phyloP scores from a whole-genome alignment of 2,113 vertebrate genomes.

The Microcebus tavaratra region DNA sequence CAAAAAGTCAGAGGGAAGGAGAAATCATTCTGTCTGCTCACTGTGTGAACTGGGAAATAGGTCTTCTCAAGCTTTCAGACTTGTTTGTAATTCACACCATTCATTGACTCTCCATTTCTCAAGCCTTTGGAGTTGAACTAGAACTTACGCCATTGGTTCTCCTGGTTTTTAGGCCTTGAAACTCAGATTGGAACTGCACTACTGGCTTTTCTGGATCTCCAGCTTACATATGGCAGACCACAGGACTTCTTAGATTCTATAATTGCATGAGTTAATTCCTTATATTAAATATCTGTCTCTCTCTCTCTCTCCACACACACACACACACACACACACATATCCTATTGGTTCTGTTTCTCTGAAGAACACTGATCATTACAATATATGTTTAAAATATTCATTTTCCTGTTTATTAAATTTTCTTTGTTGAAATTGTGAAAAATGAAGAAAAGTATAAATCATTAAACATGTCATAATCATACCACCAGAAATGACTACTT shows the following conservation, averaged over 20 bases:
- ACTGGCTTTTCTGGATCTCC: neutral
- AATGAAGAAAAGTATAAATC: neutral
- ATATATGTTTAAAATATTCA: neutral
- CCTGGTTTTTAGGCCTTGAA: neutral
- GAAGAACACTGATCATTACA: neutral
- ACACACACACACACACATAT: neutral
- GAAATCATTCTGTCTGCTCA: neutral
- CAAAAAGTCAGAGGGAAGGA: neutral
- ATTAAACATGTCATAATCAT: neutral
- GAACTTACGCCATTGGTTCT: neutral
- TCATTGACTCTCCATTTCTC: neutral
- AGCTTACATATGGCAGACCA: neutral
- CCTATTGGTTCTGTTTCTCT: neutral
- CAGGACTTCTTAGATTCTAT: neutral
- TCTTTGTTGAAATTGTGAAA: neutral
- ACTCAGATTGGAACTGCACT: neutral
- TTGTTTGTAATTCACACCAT: neutral
- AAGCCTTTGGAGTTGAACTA: neutral
- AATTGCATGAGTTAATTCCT: neutral
- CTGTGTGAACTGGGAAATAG: neutral
- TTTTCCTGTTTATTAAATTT: neutral
- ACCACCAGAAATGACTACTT: neutral
- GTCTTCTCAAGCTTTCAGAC: neutral
- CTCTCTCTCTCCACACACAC: neutral
- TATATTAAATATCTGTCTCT: neutral